phyloP scores from a whole-genome alignment of 2,797 vertebrate genomes.

The Myotis pilosus region DNA sequence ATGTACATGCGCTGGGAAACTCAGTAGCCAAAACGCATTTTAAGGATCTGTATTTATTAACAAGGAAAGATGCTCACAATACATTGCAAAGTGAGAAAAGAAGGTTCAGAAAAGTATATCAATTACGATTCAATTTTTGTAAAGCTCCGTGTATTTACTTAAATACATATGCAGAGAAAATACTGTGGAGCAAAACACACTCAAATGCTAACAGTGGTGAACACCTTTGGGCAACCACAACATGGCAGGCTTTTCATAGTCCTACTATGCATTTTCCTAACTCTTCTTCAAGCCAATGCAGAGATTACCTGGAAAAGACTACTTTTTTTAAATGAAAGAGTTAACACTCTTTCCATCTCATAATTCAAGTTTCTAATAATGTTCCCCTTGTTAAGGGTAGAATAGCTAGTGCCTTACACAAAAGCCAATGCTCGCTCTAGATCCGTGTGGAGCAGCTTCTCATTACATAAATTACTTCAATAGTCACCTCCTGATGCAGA shows the following conservation, averaged over 20 bases:
- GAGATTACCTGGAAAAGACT: not conserved
- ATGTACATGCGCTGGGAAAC: not conserved
- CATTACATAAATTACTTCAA: conserved; percentile 58
- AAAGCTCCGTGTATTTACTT: not conserved
- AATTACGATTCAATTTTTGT: not conserved
- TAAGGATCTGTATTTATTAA: not conserved
- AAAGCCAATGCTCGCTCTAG: conserved; percentile 28
- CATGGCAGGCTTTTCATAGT: not conserved
- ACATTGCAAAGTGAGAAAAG: not conserved
- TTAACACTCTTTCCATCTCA: not conserved
- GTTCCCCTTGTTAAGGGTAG: not conserved
- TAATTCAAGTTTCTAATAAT: not conserved
- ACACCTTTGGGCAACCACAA: accelerated
- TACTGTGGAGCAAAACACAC: not conserved
- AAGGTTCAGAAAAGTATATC: not conserved
- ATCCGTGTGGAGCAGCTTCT: conserved; percentile 11
- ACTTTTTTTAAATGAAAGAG: not conserved
- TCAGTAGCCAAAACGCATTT: not conserved
- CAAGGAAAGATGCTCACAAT: not conserved
- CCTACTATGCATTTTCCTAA: not conserved
- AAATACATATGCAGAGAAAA: not conserved
- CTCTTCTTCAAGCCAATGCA: not conserved
- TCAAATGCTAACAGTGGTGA: not conserved
- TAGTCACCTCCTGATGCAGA: conserved; percentile 53
- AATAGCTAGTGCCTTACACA: not conserved